These are phyloP conservation scores for Pelosia muscerda DNA, from an alignment of 2,888 invertebrate species.

Conservation along the genomic window DNA sequence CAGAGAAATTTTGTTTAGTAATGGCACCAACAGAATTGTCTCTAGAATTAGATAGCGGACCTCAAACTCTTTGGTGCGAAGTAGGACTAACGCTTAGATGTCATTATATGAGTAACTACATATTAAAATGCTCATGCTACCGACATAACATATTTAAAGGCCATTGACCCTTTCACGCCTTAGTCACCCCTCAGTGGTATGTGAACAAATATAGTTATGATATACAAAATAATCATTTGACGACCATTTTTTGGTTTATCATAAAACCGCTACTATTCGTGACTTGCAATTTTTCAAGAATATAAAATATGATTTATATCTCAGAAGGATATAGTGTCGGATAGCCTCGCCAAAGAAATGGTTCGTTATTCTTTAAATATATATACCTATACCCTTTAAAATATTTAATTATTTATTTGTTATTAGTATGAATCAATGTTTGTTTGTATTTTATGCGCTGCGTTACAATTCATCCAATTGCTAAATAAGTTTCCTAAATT, in stretches of 20 bases:
- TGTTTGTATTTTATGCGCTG: background rate
- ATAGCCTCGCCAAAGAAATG: background rate
- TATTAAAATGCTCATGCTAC: background rate
- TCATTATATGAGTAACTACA: no score
- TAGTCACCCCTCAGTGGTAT: no score
- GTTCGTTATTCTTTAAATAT: background rate
- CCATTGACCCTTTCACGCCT: background rate
- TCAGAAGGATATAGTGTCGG: background rate
- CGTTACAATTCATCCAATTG: background rate
- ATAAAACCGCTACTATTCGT: slow-evolving; percentile 1
- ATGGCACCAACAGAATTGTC: no score
- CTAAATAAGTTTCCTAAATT: no score
- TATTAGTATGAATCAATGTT: background rate
- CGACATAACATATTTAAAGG: background rate
- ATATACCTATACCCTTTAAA: background rate
- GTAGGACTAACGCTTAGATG: no score
- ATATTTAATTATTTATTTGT: background rate
- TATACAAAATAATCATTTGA: slow-evolving; percentile 11
- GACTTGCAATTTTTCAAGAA: slow-evolving; percentile 14
- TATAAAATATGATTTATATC: slow-evolving; percentile 12
- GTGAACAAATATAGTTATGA: background rate
- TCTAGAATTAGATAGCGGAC: no score
- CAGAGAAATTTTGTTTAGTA: no score
- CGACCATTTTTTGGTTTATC: slow-evolving; percentile 1
- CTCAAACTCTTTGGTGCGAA: no score